Base-by-base conservation (phyloP, 2,113 vertebrate species). In the Trichechus manatus region DNA sequence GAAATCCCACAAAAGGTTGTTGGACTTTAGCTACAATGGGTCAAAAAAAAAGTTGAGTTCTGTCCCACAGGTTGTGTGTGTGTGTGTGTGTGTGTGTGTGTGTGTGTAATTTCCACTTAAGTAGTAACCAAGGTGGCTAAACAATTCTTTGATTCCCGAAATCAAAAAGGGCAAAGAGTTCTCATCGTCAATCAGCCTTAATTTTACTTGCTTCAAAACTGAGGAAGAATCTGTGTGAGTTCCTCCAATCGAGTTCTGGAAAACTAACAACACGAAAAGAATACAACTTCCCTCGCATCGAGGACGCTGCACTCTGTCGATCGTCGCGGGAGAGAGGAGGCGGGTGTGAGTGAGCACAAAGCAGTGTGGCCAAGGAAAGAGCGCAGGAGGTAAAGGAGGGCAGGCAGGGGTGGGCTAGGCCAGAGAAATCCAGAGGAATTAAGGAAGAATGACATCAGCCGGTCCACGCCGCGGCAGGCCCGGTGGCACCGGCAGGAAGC, bases 41-140 rank as follows among this genome's bases (percentile, higher is more conserved):
- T 47, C 79, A 36, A 36, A 68, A 72, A n/a, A 68, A 53, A 59
- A 95, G 56, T 27, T 89, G 23, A 42, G 20, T 63, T 70, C 75
- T 83, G 39, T 78, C 81, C 83, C 87, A 93, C 88, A 85, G 82
- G 93, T 78, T 53, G 53, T 17, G 53, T 56, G 53, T 56, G 53
- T 56, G 42, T 25, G 9, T 31, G 56, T 68, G 31, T 94, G n/a
- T 42, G 22, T 74, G 4, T 9, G 7, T 59, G 56, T 91, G 14
- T 64, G 6, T 25, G 29, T n/a, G 19, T 23, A 53, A n/a, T 7
- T 15, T 39, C 56, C 29, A 27, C 64, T 29, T 22, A 80, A 33
- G 13, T 53, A 70, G 75, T 27, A 77, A 33, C 23, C 19, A 2
- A 23, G 22, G 20, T 42, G 36, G 11, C 75, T 63, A 47, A 44